A percentile compares a stretch with the other conserved stretches of the same genome.
phyloP scores from a whole-genome alignment of 2,113 vertebrate genomes.

The Canis aureus region DNA sequence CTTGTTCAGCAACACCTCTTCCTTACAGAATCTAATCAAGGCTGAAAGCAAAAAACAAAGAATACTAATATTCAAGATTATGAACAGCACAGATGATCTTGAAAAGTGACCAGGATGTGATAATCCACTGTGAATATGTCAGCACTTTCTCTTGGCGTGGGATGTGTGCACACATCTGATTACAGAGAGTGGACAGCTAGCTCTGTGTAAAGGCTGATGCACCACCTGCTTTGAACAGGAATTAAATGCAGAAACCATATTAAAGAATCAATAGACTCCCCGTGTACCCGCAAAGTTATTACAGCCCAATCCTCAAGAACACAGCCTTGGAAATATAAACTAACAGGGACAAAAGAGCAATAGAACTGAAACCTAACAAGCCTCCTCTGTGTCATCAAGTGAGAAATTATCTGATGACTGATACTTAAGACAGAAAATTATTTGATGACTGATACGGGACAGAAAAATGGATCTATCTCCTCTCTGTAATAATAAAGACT shows the following conservation, averaged over 20 bases:
- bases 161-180: accelerated
- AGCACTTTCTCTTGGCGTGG: background rate
- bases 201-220: accelerated
- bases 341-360: background rate
- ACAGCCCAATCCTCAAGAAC: background rate
- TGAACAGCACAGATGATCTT: background rate
- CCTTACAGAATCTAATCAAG: background rate
- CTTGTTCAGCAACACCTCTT: background rate
- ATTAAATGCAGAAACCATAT: background rate
- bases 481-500: background rate
- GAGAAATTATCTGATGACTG: background rate
- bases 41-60: background rate
- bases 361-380: background rate
- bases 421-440: background rate
- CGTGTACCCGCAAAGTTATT: accelerated
- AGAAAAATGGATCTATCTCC: background rate
- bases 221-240: background rate
- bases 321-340: background rate
- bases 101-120: background rate
- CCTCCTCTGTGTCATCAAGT: background rate
- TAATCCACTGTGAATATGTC: background rate
- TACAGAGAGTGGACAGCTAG: background rate
- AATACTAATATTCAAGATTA: background rate
- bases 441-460: background rate
- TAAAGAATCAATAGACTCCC: background rate